Conservation (phyloP, 2,797 vertebrate species). For the Amblyopsis hoosieri region DNA sequence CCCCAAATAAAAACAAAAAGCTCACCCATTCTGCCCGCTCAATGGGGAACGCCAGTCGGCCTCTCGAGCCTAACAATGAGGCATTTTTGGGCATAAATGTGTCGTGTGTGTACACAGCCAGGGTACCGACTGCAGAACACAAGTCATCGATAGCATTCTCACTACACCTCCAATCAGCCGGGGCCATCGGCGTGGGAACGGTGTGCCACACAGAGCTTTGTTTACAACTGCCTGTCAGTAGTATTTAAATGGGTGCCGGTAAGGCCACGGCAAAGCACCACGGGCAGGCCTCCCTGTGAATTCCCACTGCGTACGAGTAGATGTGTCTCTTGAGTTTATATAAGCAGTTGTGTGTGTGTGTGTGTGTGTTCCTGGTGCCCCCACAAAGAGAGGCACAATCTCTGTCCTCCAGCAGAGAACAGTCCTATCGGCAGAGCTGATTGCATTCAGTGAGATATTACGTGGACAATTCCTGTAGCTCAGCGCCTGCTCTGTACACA, state of each 20-base stretch:
- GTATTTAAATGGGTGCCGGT: slow-evolving; percentile 63
- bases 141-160: slow-evolving; percentile 64
- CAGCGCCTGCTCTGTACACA: slow-evolving; percentile 46
- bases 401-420: slow-evolving; percentile 34
- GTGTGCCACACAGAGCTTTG: slow-evolving; percentile 51
- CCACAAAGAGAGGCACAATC: slow-evolving; percentile 57
- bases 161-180: slow-evolving; percentile 51
- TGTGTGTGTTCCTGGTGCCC: slow-evolving; percentile 6
- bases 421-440: slow-evolving; percentile 53
- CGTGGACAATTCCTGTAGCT: slow-evolving; percentile 55
- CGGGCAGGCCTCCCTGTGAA: slow-evolving; percentile 47
- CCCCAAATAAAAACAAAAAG: slow-evolving; percentile 58
- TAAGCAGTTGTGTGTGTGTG: slow-evolving; percentile 22
- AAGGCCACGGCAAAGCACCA: slow-evolving; percentile 63
- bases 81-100: slow-evolving; percentile 61
- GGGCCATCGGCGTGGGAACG: slow-evolving; percentile 49
- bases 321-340: slow-evolving; percentile 19
- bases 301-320: slow-evolving; percentile 36
- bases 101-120: slow-evolving; percentile 67
- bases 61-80: slow-evolving; percentile 68
- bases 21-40: slow-evolving; percentile 53
- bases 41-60: slow-evolving; percentile 58
- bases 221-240: slow-evolving; percentile 52
- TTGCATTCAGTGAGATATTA: slow-evolving; percentile 63
- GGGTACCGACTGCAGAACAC: slow-evolving; percentile 51